Percentiles rank a stretch among this genome's conserved stretches.
Evolutionary conservation across 1,140 invertebrate genomes (phyloP).

Genomic region (Heliconius melpomene): DNA sequence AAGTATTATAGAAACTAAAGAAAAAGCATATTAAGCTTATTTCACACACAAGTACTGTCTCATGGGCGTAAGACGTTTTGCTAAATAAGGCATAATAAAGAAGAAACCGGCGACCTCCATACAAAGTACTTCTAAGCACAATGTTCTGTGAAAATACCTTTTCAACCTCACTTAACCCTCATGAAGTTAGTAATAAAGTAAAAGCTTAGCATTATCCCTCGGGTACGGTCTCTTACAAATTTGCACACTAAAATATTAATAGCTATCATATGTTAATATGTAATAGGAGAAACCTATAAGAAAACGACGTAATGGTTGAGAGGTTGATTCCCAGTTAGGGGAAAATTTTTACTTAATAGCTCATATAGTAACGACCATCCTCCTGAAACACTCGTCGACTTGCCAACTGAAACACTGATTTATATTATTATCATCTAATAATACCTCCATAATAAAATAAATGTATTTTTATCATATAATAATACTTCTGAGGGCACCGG

Average conservation of each 20-base stretch:
- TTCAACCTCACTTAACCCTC: slow-evolving; percentile 14
- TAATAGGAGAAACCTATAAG: not conserved
- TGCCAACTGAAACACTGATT: too few relatives aligned
- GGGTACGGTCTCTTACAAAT: slow-evolving; percentile 27
- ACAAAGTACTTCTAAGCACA: slow-evolving; percentile 3
- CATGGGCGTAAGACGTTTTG: not conserved
- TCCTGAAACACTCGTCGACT: too few relatives aligned
- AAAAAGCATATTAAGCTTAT: not conserved
- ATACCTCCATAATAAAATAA: too few relatives aligned
- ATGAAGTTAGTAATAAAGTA: slow-evolving; percentile 26
- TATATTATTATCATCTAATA: too few relatives aligned
- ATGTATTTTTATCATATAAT: too few relatives aligned
- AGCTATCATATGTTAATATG: slow-evolving; percentile 10
- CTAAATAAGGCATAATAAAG: slow-evolving; percentile 3
- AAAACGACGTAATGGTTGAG: too few relatives aligned
- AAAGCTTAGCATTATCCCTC: slow-evolving; percentile 20
- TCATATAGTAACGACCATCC: too few relatives aligned
- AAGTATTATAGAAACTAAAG: too few relatives aligned
- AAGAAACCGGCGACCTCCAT: not conserved
- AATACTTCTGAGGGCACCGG: too few relatives aligned
- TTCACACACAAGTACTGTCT: not conserved
- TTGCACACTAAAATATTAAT: slow-evolving; percentile 24
- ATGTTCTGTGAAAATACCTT: slow-evolving; percentile 8
- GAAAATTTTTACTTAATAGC: too few relatives aligned
- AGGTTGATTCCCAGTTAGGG: too few relatives aligned